phyloP scores from a whole-genome alignment of 2,888 invertebrate genomes.

The Craniophora ligustri region DNA sequence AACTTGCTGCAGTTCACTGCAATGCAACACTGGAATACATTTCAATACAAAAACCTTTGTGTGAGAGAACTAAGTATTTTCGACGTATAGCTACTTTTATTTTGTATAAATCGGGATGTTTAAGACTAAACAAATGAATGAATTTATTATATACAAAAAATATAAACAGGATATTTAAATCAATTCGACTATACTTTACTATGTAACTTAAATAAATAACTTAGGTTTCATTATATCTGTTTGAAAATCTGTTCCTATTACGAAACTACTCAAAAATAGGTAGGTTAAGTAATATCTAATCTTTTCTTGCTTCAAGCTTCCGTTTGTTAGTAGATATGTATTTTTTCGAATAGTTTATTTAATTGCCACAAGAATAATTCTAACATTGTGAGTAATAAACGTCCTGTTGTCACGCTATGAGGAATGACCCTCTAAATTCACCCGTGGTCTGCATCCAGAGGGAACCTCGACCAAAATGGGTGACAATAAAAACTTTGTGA shows the following conservation, averaged over 20 bases:
- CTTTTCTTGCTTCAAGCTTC: background rate
- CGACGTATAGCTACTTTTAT: slow-evolving; percentile 29
- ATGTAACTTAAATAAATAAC: too few species aligned
- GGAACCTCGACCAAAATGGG: slow-evolving; percentile 27
- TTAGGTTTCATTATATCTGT: too few species aligned
- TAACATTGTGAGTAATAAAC: slow-evolving; percentile 29
- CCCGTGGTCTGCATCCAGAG: slow-evolving; percentile 24
- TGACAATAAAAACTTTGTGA: slow-evolving; percentile 34
- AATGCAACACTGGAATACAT: slow-evolving; percentile 75
- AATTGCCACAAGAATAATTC: slow-evolving; percentile 33
- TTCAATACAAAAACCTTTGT: slow-evolving; percentile 63
- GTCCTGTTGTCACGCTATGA: slow-evolving; percentile 50
- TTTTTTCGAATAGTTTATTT: slow-evolving; percentile 35
- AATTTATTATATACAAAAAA: too few species aligned
- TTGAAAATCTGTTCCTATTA: too few species aligned
- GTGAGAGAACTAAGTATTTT: slow-evolving; percentile 52
- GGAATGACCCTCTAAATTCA: slow-evolving; percentile 38
- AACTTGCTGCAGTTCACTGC: slow-evolving; percentile 70
- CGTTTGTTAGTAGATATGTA: slow-evolving; percentile 14
- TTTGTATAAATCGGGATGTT: slow-evolving; percentile 19
- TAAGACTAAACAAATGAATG: slow-evolving; percentile 15
- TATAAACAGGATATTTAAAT: too few species aligned
- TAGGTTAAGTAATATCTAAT: background rate
- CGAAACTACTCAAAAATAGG: background rate
- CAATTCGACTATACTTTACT: too few species aligned